Evolutionary conservation across 2,888 invertebrate species (phyloP), one percentile per base, ranked within the genome.

Genomic region (Seira sanloemensis): DNA sequence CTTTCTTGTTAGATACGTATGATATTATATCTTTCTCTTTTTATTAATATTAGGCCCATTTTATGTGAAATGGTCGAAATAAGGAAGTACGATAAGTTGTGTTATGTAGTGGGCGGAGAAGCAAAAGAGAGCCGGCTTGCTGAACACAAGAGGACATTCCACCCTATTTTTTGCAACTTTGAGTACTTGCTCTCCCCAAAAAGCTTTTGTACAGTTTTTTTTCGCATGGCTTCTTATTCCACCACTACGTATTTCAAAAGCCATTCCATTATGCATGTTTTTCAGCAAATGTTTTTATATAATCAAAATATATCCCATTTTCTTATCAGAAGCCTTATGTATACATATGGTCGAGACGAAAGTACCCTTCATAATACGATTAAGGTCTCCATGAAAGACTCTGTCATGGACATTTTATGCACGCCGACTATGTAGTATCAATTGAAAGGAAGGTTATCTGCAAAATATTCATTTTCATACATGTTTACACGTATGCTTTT

Each of bases 111-210:
- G 19, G 18, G 5, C 4, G 26, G 24, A 9, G 1, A 18, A 25
- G 16, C 37, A 46, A 37, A 1, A 21, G 23, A 27, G 21, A 19
- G 26, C 4, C 37, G 5, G 18, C 2, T 71, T 16, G 18, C 37
- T 71, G 19, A 21, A 21, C 9, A 66, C 21, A 66, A 24, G 72
- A 77, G 82, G 82, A 77, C 82, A 82, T 76, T 82, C 77, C 82
- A 82, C 76, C 82, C 76, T 72, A 23, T 69, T 58, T 25, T 62
- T 58, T 78, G 12, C 46, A 27, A 21, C 46, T 1, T 72, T 37
- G 12, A 37, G 37, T 37, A 37, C 4, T 37, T 37, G n/a, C n/a
- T n/a, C n/a, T n/a, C n/a, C n/a, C n/a, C 37, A 7, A 37, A 37
- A 37, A 37, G 37, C 68, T 78, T 69, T 69, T 66, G 27, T 67